Evolutionary conservation across 2,113 vertebrate species (phyloP).

Genomic region (Progne subis): DNA sequence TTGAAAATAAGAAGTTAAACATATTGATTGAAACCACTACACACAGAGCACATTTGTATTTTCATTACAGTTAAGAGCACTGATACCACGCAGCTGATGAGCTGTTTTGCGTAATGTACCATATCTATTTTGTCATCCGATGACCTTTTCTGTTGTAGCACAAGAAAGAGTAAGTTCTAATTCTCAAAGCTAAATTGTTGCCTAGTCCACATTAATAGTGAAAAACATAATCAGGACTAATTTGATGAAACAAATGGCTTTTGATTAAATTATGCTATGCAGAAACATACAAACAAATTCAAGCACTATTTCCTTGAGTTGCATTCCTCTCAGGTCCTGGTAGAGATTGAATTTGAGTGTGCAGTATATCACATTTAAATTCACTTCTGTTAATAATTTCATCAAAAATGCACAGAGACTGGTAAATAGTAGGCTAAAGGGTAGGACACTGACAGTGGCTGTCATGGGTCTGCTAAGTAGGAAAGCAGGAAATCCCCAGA

Average conservation of each 20-base stretch:
- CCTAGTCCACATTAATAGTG: background rate
- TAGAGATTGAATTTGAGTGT: background rate
- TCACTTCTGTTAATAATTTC: background rate
- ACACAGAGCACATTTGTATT: background rate
- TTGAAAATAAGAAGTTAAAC: background rate
- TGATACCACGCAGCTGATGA: background rate
- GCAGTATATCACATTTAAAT: background rate
- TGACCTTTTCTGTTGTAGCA: background rate
- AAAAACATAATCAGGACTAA: background rate
- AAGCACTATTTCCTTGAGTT: background rate
- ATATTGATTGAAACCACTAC: background rate
- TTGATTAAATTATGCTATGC: background rate
- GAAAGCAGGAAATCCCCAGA: conserved; percentile 21
- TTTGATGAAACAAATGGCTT: background rate
- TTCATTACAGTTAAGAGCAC: background rate
- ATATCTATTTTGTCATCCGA: background rate
- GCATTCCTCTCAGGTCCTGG: background rate
- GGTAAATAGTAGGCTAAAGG: background rate
- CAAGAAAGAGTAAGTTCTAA: background rate
- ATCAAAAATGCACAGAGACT: background rate
- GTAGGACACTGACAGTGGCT: background rate
- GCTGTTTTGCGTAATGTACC: background rate
- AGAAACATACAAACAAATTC: background rate
- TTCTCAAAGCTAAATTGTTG: background rate
- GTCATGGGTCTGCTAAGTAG: background rate